Evolutionary conservation across 2,888 invertebrate genomes (phyloP), one percentile per base, ranked within the genome.

Genomic region (Julus scanicus): DNA sequence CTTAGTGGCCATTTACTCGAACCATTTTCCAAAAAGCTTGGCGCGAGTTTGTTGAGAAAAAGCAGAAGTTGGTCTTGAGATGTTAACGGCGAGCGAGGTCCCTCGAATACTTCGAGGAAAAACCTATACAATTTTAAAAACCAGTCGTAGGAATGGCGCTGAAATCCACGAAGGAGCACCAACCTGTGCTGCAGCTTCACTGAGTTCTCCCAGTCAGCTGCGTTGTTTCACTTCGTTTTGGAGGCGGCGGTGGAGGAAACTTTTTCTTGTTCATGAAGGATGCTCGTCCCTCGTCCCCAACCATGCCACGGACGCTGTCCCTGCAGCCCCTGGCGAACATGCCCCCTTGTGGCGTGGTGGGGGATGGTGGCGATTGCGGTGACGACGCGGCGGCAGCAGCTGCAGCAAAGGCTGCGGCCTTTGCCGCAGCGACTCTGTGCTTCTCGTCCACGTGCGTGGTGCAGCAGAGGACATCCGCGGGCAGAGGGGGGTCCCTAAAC

Each of bases 181-280:
- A 13, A 80, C 29, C 80, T 29, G 1, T 9, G 29, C 53, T 53
- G 53, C 53, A 13, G 17, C 29, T 57, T 89, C 83, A 89, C 86
- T 87, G 87, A 29, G 86, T 84, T 71, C 86, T 86, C 15, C 80
- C 85, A 8, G 91, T 89, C 83, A 96, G 93, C 91, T 96, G 96
- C n/a, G 96, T 96, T n/a, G 95, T 95, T 91, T 97, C 97, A 91
- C 96, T 96, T 89, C 97, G 94, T 90, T 96, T 96, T 1, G 97
- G 97, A n/a, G 97, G 97, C 53, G 97, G 97, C 2, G 97, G 97
- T 17, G 97, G 97, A 84, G 96, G 96, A 90, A 96, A 95, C 84
- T 87, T 87, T 29, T 88, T 88, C 80, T 88, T 88, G 84, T 53
- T 71, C 48, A 49, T 49, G 37, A 87, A 87, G 44, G 87, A 87